Evolutionary conservation across 1,140 invertebrate genomes (phyloP).

Genomic region (Oscheius sp.): DNA sequence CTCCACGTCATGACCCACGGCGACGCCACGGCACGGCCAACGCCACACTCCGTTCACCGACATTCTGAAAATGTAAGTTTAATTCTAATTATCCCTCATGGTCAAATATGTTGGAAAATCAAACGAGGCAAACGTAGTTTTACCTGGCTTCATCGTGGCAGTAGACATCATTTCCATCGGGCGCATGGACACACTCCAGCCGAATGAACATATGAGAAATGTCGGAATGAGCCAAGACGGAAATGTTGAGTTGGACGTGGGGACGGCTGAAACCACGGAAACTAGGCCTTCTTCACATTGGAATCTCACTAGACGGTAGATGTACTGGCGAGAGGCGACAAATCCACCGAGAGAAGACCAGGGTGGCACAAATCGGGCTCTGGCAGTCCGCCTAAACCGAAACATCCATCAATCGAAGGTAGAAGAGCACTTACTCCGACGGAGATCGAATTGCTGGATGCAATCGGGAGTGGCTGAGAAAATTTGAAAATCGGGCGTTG

Average conservation of each 20-base stretch:
- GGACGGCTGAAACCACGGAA: no score
- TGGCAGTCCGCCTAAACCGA: no score
- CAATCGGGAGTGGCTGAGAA: no score
- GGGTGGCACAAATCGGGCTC: neutral
- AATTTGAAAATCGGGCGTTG: neutral
- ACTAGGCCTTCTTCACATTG: constrained; percentile 8
- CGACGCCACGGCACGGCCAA: constrained; percentile 32
- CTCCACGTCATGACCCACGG: constrained; percentile 9
- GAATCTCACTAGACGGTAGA: constrained; percentile 2
- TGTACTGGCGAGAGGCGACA: neutral
- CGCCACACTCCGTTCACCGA: constrained; percentile 17
- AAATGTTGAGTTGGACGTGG: constrained; percentile 49
- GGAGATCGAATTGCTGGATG: no score
- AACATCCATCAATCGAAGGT: no score
- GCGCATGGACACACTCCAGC: constrained; percentile 48
- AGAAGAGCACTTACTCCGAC: no score
- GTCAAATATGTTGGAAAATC: no score
- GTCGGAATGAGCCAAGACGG: constrained; percentile 29
- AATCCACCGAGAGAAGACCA: constrained; percentile 17
- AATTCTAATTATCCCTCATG: no score
- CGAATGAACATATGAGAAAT: constrained; percentile 36
- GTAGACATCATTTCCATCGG: constrained; percentile 47
- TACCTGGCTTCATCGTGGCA: constrained; percentile 40
- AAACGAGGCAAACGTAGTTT: neutral
- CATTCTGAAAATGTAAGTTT: constrained; percentile 9